phyloP scores from a whole-genome alignment of 37 sponge, comb jelly and placozoan species.

The Halichondria panicea region DNA sequence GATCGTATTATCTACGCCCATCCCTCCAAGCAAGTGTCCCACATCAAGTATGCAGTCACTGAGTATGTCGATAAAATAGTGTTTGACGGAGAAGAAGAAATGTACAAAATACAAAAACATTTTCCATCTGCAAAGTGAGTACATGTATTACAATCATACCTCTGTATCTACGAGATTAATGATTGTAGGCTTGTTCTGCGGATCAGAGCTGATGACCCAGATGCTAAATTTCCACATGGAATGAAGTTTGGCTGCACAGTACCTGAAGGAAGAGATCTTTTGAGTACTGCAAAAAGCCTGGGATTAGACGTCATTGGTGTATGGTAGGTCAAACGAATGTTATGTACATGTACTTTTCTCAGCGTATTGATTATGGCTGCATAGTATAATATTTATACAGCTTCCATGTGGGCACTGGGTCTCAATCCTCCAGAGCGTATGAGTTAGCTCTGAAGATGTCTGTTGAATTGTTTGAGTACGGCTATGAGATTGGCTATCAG shows the following conservation, averaged over 20 bases:
- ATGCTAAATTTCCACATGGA: slow-evolving; percentile 64
- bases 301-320: slow-evolving; percentile 82
- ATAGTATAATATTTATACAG: slow-evolving; percentile 26
- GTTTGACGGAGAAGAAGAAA: slow-evolving; percentile 86
- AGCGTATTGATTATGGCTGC: not conserved
- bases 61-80: slow-evolving; percentile 72
- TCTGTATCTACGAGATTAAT: not conserved
- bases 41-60: slow-evolving; percentile 80
- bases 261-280: slow-evolving; percentile 42
- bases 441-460: slow-evolving; percentile 59
- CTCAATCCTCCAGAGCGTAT: slow-evolving; percentile 62
- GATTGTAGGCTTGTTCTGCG: slow-evolving; percentile 67
- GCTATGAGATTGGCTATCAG: slow-evolving; percentile 42
- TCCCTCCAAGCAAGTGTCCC: slow-evolving; percentile 89
- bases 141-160: not conserved
- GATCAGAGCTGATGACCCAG: slow-evolving; percentile 82
- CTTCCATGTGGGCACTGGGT: slow-evolving; percentile 93
- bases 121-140: slow-evolving; percentile 53
- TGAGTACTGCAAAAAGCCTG: slow-evolving; percentile 63
- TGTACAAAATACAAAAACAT: slow-evolving; percentile 60
- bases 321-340: slow-evolving; percentile 21
- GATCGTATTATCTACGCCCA: slow-evolving; percentile 85
- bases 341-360: not conserved
- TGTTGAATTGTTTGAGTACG: slow-evolving; percentile 62
- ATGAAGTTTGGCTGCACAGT: slow-evolving; percentile 84